phyloP scores from a whole-genome alignment of 2,797 vertebrate species.

The Otus scops region DNA sequence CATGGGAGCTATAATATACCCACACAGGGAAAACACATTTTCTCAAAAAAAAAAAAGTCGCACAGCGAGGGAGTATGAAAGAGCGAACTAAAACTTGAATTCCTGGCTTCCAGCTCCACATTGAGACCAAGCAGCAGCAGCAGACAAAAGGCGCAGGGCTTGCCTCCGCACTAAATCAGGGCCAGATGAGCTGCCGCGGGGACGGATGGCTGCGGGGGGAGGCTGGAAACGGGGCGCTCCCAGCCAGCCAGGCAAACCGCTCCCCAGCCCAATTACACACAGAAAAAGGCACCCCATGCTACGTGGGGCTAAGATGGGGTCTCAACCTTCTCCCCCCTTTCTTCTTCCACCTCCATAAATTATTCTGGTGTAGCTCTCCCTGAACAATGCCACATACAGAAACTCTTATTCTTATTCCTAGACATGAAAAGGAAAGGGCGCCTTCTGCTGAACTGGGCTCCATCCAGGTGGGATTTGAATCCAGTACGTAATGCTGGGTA shows the following conservation, averaged over 20 bases:
- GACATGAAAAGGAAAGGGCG: not conserved
- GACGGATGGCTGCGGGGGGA: not conserved
- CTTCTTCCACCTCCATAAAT: not conserved
- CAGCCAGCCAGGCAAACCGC: not conserved
- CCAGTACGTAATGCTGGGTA: fast-evolving
- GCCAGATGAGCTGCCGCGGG: slow-evolving; percentile 46
- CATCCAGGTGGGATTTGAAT: not conserved
- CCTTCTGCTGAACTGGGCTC: not conserved
- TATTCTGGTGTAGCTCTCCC: not conserved
- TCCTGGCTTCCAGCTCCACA: slow-evolving; percentile 40
- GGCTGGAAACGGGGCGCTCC: not conserved
- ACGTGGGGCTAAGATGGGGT: not conserved
- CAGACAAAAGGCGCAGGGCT: slow-evolving; percentile 54
- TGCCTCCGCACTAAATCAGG: slow-evolving; percentile 54
- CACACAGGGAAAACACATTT: not conserved
- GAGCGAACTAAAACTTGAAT: slow-evolving; percentile 31
- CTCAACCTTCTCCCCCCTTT: not conserved
- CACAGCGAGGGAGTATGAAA: not conserved
- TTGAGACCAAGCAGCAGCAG: not conserved
- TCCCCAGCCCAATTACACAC: not conserved
- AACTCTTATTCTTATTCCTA: not conserved
- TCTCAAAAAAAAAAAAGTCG: fast-evolving
- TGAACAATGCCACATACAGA: not conserved
- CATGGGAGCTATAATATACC: not conserved
- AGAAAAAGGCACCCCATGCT: fast-evolving